Conservation (phyloP, 2,113 vertebrate species). For the Saguinus imperator region DNA sequence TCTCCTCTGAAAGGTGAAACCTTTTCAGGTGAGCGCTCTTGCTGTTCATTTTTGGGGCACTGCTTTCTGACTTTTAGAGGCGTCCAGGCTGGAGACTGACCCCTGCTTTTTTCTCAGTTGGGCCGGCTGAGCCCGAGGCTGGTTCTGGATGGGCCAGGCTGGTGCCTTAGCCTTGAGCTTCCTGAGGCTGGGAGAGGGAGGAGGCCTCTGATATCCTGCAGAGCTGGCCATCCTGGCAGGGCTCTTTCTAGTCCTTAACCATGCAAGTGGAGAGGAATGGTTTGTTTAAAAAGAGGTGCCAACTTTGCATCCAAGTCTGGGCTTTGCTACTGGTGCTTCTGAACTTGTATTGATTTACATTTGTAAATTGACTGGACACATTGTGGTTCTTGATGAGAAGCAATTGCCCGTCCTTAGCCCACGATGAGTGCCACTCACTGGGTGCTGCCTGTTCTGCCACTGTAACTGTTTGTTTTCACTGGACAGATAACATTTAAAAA, state of each 20-base stretch:
- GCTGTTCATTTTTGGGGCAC: rapidly evolving
- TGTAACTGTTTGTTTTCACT: neutral
- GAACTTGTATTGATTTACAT: constrained; percentile 44
- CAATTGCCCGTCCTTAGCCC: neutral
- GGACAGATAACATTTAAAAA: neutral
- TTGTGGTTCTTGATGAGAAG: constrained; percentile 25
- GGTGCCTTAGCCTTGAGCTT: neutral
- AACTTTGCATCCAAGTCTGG: neutral
- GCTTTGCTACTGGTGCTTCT: constrained; percentile 55
- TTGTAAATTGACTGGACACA: constrained; percentile 20
- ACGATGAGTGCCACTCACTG: neutral
- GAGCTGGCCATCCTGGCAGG: neutral
- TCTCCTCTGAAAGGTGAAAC: neutral
- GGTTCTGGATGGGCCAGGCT: neutral
- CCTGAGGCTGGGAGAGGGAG: neutral
- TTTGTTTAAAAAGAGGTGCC: constrained; percentile 52
- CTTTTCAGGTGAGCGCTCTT: neutral
- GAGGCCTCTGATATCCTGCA: neutral
- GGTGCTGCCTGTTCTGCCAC: neutral
- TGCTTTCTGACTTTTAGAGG: neutral
- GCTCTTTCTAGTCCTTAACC: neutral
- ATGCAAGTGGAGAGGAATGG: neutral
- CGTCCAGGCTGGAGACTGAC: no score
- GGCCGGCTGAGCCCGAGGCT: neutral
- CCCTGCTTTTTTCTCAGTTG: neutral